Conservation (phyloP, 2,888 invertebrate species). For the Apoda limacodes region DNA sequence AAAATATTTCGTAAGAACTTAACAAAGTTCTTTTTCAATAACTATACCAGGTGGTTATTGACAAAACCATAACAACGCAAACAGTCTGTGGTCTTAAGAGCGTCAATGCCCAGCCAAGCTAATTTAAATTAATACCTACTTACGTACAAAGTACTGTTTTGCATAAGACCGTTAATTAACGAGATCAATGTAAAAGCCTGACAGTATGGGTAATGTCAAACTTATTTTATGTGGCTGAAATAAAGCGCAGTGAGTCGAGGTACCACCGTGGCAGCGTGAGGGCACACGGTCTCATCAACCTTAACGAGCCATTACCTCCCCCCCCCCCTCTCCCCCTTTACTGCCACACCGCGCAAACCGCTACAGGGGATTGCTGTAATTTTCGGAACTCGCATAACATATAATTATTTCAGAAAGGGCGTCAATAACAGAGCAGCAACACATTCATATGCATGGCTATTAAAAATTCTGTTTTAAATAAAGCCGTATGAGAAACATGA, state of each 20-base stretch:
- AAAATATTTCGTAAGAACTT: too few species aligned
- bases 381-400: constrained; percentile 59
- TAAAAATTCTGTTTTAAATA: too few species aligned
- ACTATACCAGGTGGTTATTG: too few species aligned
- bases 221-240: constrained; percentile 33
- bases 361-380: constrained; percentile 49
- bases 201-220: constrained; percentile 19
- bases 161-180: too few species aligned
- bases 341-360: constrained; percentile 22
- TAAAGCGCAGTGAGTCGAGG: constrained; percentile 23
- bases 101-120: too few species aligned
- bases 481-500: too few species aligned
- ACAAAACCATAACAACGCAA: too few species aligned
- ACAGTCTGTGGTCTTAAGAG: too few species aligned
- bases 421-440: constrained; percentile 54
- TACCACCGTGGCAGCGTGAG: constrained; percentile 34
- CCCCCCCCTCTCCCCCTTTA: constrained; percentile 22
- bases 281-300: constrained; percentile 60
- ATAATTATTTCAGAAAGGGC: constrained; percentile 61
- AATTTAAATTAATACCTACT: too few species aligned
- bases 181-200: constrained; percentile 3
- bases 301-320: constrained; percentile 62
- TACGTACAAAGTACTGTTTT: too few species aligned
- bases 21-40: too few species aligned
- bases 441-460: constrained; percentile 33